Conservation (phyloP, 2,797 vertebrate species). For the Columba guinea region DNA sequence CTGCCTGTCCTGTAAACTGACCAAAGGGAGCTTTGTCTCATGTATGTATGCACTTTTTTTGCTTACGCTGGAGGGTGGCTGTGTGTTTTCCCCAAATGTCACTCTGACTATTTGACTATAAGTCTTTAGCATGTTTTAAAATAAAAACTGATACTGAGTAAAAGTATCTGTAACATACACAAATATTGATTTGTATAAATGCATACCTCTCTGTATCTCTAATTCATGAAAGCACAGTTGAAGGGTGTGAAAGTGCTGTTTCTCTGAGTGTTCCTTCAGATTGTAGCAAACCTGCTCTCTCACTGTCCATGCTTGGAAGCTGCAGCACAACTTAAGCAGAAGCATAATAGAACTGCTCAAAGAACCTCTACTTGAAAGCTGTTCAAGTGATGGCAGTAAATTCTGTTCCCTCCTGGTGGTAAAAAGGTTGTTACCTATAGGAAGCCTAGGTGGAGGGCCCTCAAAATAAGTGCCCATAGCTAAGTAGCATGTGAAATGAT, state of each 20-base stretch:
- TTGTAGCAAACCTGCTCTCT: slow-evolving; percentile 1
- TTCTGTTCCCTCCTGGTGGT: background rate
- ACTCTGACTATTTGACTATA: slow-evolving; percentile 70
- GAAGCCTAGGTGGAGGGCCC: background rate
- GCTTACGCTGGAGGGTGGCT: slow-evolving; percentile 65
- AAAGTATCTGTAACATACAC: slow-evolving; percentile 69
- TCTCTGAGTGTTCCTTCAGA: slow-evolving; percentile 14
- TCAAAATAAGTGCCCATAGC: background rate
- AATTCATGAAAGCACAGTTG: slow-evolving; percentile 44
- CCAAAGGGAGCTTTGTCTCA: slow-evolving; percentile 33
- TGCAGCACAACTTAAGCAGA: background rate
- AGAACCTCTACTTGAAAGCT: background rate
- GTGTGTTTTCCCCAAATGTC: slow-evolving; percentile 56
- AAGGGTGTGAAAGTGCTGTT: slow-evolving; percentile 37
- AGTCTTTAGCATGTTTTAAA: slow-evolving; percentile 84
- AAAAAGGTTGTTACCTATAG: background rate
- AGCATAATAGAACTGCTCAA: background rate
- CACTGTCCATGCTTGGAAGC: background rate
- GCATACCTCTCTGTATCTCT: slow-evolving; percentile 39
- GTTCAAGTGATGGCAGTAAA: background rate
- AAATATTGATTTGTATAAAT: slow-evolving; percentile 57
- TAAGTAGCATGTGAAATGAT: background rate
- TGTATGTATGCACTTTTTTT: slow-evolving; percentile 74
- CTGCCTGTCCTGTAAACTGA: slow-evolving; percentile 2
- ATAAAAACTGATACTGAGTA: slow-evolving; percentile 74